Base-by-base conservation (phyloP, 2,797 vertebrate genomes). In the Leptoclinus maculatus region DNA sequence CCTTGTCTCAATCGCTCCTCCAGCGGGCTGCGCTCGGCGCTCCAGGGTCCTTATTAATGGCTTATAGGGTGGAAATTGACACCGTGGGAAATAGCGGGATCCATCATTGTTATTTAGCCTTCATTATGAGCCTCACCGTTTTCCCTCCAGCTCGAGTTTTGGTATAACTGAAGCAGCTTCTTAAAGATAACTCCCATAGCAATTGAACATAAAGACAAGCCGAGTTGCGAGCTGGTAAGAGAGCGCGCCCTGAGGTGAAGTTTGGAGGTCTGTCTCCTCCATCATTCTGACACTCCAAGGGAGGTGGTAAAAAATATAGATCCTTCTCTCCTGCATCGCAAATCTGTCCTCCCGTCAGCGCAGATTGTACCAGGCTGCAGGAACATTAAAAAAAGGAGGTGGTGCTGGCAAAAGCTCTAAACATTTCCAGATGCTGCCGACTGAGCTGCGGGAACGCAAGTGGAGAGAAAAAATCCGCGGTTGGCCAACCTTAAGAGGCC, bases 401-500 rank as follows among this genome's bases (percentile, higher is more conserved):
- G 7, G 27, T 23, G 67, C 66, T 63, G 80, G 79, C 71, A 32
- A 58, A 74, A 27, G 66, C n/a, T 69, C 23, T 86, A 73, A 83
- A 75, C 67, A 75, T 70, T 89, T 76, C 86, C 91, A 90, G 84
- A 91, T 89, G 86, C 74, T 83, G 57, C 56, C 78, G 36, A 58
- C 23, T 70, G 53, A 58, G 32, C 75, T 74, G 83, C 65, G 72
- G 67, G 79, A 87, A 79, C 19, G 53, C 41, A 16, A 54, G 51
- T 0, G 12, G 76, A 62, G 74, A 83, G 53, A 80, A 68, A 68
- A 75, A 79, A 76, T 54, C 76, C 56, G 77, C 21, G 3, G 59
- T 79, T 71, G 47, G 72, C 66, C 62, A 47, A 75, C 41, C 38
- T 51, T 57, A 75, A 77, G 67, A 71, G 82, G 65, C 71, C 81